Percentiles rank a stretch among this genome's conserved stretches.
These are phyloP conservation scores for Aphelenchoides fujianensis DNA, from an alignment of 1,140 invertebrate species.

Conservation along the genomic window DNA sequence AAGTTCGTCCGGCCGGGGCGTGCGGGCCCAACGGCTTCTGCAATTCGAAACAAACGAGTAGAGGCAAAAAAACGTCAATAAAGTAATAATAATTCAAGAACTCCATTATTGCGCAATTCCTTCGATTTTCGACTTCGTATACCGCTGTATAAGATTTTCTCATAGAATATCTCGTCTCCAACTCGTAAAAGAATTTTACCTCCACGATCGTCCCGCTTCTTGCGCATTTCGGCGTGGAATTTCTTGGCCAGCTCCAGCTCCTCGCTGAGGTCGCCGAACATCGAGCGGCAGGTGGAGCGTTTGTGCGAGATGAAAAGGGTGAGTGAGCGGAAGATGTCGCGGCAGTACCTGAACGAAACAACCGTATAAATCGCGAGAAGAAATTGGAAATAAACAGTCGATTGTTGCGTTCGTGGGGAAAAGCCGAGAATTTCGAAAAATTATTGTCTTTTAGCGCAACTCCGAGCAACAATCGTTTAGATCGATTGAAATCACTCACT, in stretches of 20 bases:
- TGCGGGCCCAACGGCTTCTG: neutral
- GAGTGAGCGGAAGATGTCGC: conserved; percentile 21
- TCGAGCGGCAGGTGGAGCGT: conserved; percentile 4
- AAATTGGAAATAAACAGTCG: neutral
- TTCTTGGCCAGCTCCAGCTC: conserved; percentile 13
- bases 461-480: neutral
- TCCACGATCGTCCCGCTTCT: neutral
- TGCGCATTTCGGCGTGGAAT: conserved; percentile 13
- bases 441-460: neutral
- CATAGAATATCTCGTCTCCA: neutral
- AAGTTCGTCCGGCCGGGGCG: neutral
- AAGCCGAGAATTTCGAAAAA: neutral
- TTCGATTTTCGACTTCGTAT: no score
- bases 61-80: no score
- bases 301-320: conserved; percentile 24
- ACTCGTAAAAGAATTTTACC: no score
- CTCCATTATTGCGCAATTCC: no score
- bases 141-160: neutral
- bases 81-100: no score
- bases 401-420: no score
- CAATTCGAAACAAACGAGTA: neutral
- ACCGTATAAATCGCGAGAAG: neutral
- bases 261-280: conserved; percentile 12
- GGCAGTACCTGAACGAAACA: conserved; percentile 28
- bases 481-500: no score